Evolutionary conservation across 1,140 invertebrate genomes (phyloP).

Genomic region (Conopomorpha cramerella): DNA sequence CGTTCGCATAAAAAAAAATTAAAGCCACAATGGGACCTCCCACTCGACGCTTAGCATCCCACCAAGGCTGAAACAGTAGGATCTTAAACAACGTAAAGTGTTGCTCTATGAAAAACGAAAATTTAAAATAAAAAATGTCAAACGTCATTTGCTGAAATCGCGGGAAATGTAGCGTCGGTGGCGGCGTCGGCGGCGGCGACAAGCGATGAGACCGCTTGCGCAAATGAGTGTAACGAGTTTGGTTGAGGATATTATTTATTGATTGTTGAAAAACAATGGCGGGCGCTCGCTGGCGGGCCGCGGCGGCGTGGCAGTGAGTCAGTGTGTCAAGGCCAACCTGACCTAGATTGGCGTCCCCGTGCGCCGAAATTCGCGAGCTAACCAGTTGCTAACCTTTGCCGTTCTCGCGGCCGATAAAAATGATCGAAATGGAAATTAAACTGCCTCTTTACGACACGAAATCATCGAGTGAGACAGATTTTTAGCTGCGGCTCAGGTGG

Average conservation of each 20-base stretch:
- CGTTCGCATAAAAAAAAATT: neutral
- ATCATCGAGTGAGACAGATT: no score
- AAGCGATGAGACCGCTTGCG: slow-evolving; percentile 17
- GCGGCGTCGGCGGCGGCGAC: neutral
- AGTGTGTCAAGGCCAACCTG: slow-evolving; percentile 43
- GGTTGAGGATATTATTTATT: slow-evolving; percentile 52
- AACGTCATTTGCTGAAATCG: neutral
- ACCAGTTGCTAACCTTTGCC: slow-evolving; percentile 50
- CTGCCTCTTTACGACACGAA: no score
- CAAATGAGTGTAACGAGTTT: slow-evolving; percentile 39
- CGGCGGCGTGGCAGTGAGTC: slow-evolving; percentile 2
- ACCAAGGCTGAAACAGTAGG: slow-evolving; percentile 26
- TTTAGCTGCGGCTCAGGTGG: no score
- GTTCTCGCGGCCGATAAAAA: no score
- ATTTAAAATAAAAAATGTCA: neutral
- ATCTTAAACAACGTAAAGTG: slow-evolving; percentile 16
- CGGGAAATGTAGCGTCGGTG: neutral
- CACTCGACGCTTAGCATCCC: slow-evolving; percentile 15
- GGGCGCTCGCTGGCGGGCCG: slow-evolving; percentile 8
- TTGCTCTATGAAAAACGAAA: neutral
- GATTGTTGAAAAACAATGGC: slow-evolving; percentile 58
- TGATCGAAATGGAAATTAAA: no score
- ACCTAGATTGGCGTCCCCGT: slow-evolving; percentile 43
- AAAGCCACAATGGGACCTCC: neutral
- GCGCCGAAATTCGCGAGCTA: slow-evolving; percentile 50